Conservation (phyloP, 2,113 vertebrate species). For the Coregonus clupeaformis region DNA sequence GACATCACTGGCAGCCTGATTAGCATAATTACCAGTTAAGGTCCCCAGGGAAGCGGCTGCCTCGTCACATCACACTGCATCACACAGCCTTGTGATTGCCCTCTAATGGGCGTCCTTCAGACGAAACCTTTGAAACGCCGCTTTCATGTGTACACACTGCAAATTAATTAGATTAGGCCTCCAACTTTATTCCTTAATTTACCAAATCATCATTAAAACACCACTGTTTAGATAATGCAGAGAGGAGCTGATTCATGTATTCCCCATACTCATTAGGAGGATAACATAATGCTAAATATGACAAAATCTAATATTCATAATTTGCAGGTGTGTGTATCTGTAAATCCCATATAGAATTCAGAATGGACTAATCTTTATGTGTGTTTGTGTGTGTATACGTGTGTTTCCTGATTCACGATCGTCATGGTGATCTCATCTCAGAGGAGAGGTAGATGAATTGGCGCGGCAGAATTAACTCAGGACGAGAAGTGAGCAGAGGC, state of each 20-base stretch:
- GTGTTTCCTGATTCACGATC: too few species aligned
- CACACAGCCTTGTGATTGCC: conserved; percentile 32
- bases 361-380: too few species aligned
- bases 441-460: conserved; percentile 20
- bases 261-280: too few species aligned
- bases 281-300: too few species aligned
- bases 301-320: too few species aligned
- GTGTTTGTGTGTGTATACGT: neutral
- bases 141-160: neutral
- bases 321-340: too few species aligned
- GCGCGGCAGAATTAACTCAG: conserved; percentile 22
- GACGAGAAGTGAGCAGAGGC: conserved; percentile 6
- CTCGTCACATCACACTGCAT: conserved; percentile 28
- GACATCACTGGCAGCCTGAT: conserved; percentile 23
- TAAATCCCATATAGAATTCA: too few species aligned
- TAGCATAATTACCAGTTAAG: conserved; percentile 49
- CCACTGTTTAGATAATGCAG: conserved; percentile 5
- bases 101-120: conserved; percentile 51
- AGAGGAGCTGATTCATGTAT: too few species aligned
- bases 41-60: conserved; percentile 17
- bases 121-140: conserved; percentile 8
- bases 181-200: conserved; percentile 13
- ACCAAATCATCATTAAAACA: neutral
- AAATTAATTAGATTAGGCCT: conserved; percentile 21
- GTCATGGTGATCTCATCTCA: neutral